Conservation (phyloP, 2,797 vertebrate genomes). For the Anguilla obscura region DNA sequence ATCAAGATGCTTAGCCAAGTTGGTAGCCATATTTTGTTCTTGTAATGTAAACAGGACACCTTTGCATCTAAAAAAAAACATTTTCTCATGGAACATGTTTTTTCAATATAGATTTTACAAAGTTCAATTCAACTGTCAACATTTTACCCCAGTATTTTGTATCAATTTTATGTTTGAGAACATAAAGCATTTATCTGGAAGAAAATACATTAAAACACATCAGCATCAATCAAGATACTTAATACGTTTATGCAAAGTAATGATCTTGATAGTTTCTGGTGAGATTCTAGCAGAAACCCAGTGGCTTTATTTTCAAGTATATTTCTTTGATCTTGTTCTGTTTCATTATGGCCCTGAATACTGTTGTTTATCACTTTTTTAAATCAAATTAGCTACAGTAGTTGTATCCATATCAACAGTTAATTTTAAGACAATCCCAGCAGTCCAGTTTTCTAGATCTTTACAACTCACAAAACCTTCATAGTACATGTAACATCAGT, state of each 20-base stretch:
- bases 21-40: too few relatives aligned
- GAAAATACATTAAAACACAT: not conserved
- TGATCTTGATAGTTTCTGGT: not conserved
- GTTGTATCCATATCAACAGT: not conserved
- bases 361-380: not conserved
- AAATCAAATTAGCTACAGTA: too few relatives aligned
- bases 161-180: not conserved
- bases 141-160: too few relatives aligned
- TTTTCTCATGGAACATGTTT: too few relatives aligned
- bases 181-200: not conserved
- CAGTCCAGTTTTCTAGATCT: not conserved
- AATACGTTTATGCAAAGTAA: not conserved
- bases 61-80: too few relatives aligned
- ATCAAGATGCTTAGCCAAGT: too few relatives aligned
- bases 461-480: not conserved
- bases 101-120: too few relatives aligned
- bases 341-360: not conserved
- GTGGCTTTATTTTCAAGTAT: not conserved
- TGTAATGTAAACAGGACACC: too few relatives aligned
- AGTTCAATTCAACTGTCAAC: too few relatives aligned
- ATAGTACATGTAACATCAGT: not conserved
- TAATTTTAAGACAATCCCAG: not conserved
- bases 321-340: not conserved
- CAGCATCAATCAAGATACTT: not conserved
- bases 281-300: not conserved